Evolutionary conservation across 2,113 vertebrate genomes (phyloP), one percentile per base, ranked within the genome.

Genomic region (Otis tarda): DNA sequence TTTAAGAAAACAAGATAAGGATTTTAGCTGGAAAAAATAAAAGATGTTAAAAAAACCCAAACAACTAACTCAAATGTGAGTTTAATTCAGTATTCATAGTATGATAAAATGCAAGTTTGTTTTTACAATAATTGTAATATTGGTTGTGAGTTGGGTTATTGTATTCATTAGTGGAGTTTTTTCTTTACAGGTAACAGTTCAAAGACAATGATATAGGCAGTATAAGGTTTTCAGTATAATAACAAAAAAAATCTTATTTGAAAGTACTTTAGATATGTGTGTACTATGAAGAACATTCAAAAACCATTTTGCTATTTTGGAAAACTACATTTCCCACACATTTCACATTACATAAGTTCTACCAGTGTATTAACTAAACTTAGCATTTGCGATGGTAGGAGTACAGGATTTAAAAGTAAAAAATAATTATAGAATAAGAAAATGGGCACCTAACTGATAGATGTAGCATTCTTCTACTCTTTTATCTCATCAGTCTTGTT

Each of bases 321-420:
- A 50, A 14, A 6, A 15, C 6, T 67, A 16, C 4, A 55, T 39
- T 67, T 87, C 12, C 12, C 1, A 1, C 6, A 2, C 13, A n/a
- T 64, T 87, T 7, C 12, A 56, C 14, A n/a, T 41, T 25, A 31
- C 4, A 2, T 24, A 55, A 64, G 20, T 47, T 60, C 45, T 77
- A 41, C 10, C 28, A 60, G 8, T 31, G 16, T 16, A 47, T 56
- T 87, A 37, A 55, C 22, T 73, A 73, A 73, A 87, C 6, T n/a
- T 64, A 77, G 12, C 35, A 69, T 69, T 69, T 78, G 1, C 1
- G 5, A 41, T 84, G 13, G 13, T 52, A 77, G 8, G 10, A 49
- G 3, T 27, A 59, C 2, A 10, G n/a, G 8, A 60, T 37, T 77
- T 64, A 73, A 64, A 91, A 83, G 3, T 31, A 43, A 65, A 82